Conservation (phyloP, 2,797 vertebrate species). For the Pipistrellus pygmaeus region DNA sequence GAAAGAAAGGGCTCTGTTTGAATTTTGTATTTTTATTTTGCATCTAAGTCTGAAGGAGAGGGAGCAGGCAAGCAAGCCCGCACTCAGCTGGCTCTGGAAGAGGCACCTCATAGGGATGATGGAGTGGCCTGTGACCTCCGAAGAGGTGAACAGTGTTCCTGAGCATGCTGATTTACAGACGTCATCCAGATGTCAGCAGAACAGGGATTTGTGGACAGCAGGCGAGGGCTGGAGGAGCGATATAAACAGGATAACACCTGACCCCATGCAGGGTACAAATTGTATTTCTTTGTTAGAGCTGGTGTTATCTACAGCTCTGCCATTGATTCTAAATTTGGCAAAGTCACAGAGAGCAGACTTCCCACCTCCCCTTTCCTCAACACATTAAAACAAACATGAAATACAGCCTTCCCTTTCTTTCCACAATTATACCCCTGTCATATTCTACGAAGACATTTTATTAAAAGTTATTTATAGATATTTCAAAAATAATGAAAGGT, state of each 20-base stretch:
- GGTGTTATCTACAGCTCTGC: neutral
- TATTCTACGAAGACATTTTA: neutral
- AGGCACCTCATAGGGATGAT: neutral
- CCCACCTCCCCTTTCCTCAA: neutral
- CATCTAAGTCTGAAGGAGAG: neutral
- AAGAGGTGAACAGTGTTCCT: neutral
- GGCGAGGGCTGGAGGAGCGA: neutral
- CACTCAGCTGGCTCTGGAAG: neutral
- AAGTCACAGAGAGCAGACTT: neutral
- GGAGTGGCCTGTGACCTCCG: neutral
- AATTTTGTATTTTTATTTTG: neutral
- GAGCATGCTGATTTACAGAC: neutral
- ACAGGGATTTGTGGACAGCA: slow-evolving; percentile 18
- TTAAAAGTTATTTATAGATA: slow-evolving; percentile 40
- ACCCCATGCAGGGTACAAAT: slow-evolving; percentile 38
- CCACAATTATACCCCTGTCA: neutral
- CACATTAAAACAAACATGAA: neutral
- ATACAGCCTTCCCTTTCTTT: neutral
- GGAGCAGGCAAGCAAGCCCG: neutral
- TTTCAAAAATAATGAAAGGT: slow-evolving; percentile 35
- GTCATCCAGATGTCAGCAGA: neutral
- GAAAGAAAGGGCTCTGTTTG: neutral
- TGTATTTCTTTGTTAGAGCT: slow-evolving; percentile 40
- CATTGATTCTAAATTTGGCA: slow-evolving; percentile 29
- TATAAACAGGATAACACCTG: neutral